A percentile compares a stretch with the other conserved stretches of the same genome.
phyloP scores from a whole-genome alignment of 2,113 vertebrate genomes.

The Chrysochloris asiatica region DNA sequence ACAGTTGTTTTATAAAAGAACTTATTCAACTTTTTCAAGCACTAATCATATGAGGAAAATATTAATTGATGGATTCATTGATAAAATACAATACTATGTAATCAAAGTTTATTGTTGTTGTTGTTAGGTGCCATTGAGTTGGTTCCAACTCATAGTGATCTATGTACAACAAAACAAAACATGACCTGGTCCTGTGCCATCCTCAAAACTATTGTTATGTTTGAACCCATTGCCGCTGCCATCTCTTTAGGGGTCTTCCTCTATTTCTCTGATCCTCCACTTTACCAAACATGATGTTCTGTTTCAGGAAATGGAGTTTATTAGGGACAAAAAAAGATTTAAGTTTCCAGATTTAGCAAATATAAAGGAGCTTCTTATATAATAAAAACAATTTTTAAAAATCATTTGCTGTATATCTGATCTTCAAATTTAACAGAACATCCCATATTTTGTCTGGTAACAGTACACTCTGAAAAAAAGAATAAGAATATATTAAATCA shows the following conservation, averaged over 20 bases:
- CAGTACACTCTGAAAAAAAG: neutral
- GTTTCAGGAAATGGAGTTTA: too few relatives aligned
- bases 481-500: neutral
- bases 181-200: too few relatives aligned
- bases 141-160: too few relatives aligned
- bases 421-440: constrained; percentile 17
- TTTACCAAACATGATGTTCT: too few relatives aligned
- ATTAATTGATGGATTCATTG: neutral
- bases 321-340: neutral
- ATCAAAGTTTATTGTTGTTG: too few relatives aligned
- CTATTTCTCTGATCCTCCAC: too few relatives aligned
- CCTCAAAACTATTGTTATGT: too few relatives aligned
- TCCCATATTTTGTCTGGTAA: neutral
- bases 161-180: too few relatives aligned
- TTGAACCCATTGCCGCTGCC: too few relatives aligned
- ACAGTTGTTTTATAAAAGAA: neutral
- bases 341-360: neutral
- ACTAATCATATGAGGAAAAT: neutral
- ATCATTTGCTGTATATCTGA: neutral
- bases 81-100: neutral
- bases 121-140: too few relatives aligned
- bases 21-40: neutral
- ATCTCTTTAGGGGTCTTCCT: too few relatives aligned
- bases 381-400: neutral
- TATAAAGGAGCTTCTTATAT: neutral